phyloP scores from a whole-genome alignment of 1,140 invertebrate genomes.

The Danaus melanippus region DNA sequence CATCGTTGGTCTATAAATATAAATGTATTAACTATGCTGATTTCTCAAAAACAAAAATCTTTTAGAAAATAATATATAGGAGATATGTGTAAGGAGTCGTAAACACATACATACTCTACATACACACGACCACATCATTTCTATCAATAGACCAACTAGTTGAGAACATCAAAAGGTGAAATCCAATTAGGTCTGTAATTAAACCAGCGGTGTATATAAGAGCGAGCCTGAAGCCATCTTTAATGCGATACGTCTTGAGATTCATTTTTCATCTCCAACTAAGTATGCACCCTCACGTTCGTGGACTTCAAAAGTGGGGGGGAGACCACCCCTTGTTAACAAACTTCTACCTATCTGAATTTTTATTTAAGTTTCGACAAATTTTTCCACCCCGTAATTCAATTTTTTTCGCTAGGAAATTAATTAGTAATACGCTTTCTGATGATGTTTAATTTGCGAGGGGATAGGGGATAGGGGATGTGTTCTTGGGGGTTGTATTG shows the following conservation, averaged over 20 bases:
- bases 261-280: slow-evolving; percentile 52
- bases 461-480: slow-evolving; percentile 23
- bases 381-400: slow-evolving; percentile 57
- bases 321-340: slow-evolving; percentile 51
- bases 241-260: slow-evolving; percentile 21
- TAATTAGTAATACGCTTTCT: slow-evolving; percentile 55
- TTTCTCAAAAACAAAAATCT: no score
- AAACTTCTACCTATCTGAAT: slow-evolving; percentile 67
- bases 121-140: no score
- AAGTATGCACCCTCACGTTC: slow-evolving; percentile 29
- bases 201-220: no score
- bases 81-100: no score
- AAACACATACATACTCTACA: no score
- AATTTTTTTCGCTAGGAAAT: slow-evolving; percentile 60
- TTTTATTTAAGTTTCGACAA: slow-evolving; percentile 68
- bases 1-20: no score
- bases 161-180: no score
- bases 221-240: slow-evolving; percentile 20
- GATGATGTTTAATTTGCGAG: slow-evolving; percentile 40
- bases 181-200: no score
- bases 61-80: no score
- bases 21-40: no score
- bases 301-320: slow-evolving; percentile 50
- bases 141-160: no score
- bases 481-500: no score